These are phyloP conservation scores for Philhelius pedissequus DNA, from an alignment of 2,888 invertebrate genomes.

Conservation along the genomic window DNA sequence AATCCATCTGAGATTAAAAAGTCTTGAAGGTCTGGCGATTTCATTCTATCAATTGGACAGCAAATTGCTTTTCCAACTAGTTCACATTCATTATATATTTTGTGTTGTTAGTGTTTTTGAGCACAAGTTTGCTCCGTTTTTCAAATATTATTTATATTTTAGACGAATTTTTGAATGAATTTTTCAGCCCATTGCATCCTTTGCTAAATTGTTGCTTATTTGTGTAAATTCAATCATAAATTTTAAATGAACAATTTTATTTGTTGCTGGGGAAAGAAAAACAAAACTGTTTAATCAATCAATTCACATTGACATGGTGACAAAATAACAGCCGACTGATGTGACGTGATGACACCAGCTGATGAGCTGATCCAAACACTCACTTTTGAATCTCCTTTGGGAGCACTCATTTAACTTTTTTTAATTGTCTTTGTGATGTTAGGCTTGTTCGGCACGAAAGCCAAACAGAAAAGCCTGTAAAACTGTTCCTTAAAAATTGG, in stretches of 20 bases:
- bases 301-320: constrained; percentile 16
- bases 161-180: no score
- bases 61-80: no score
- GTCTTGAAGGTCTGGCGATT: no score
- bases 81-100: no score
- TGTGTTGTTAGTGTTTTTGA: no score
- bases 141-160: no score
- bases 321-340: constrained; percentile 27
- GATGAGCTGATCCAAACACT: not conserved
- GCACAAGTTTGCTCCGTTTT: no score
- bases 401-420: constrained; percentile 29
- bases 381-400: not conserved
- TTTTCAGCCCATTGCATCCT: no score
- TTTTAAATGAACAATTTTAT: not conserved
- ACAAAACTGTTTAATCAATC: not conserved
- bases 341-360: constrained; percentile 50
- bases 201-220: no score
- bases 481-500: not conserved
- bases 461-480: constrained; percentile 4
- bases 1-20: no score
- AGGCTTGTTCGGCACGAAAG: not conserved
- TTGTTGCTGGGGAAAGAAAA: not conserved
- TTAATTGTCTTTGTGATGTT: constrained; percentile 29
- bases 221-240: not conserved
- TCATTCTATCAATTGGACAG: no score